Evolutionary conservation across 2,113 vertebrate species (phyloP), one percentile per base, ranked within the genome.

Genomic region (Cyrtonyx montezumae): DNA sequence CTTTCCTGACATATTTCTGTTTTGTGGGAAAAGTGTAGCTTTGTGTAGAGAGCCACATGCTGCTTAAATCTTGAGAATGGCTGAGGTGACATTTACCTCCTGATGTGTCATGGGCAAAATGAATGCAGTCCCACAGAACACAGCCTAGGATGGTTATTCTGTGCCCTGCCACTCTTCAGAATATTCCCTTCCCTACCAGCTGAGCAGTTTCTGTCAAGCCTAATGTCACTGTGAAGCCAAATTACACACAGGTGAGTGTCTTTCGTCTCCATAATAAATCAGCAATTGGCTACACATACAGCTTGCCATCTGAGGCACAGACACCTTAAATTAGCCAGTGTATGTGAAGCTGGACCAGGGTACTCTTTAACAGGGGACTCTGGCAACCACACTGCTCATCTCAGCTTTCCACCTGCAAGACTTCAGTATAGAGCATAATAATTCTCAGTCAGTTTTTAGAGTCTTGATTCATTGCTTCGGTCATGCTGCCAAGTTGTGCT

Each of bases 311-410:
- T 90, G 91, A 95, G 48, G 42, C 70, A 81, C 55, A 85, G 79
- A 53, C 49, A 79, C 71, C 88, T 82, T 96, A 97, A 96, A 97
- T 96, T 88, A 94, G n/a, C 55, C 13, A 4, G 28, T 82, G 90
- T 70, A 43, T 70, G 79, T 71, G 79, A 96, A 92, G 51, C 65
- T 32, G 49, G 71, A 69, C 37, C 78, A 21, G 28, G 55, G 30
- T 83, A 30, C 71, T 95, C 92, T 82, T 91, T 87, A 87, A 77
- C 58, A 77, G 7, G 13, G 75, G 71, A 76, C 79, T 87, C 85
- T 89, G 87, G 79, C 82, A 96, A 67, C 56, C 37, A 67, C 26
- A 11, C 83, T 63, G 84, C 34, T 93, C 80, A 68, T 77, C 86
- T 96, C 91, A 79, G 77, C 66, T 89, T 92, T 91, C 93, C 92